Evolutionary conservation across 2,888 invertebrate genomes (phyloP), one percentile per base, ranked within the genome.

Genomic region (Eupithecia inturbata): DNA sequence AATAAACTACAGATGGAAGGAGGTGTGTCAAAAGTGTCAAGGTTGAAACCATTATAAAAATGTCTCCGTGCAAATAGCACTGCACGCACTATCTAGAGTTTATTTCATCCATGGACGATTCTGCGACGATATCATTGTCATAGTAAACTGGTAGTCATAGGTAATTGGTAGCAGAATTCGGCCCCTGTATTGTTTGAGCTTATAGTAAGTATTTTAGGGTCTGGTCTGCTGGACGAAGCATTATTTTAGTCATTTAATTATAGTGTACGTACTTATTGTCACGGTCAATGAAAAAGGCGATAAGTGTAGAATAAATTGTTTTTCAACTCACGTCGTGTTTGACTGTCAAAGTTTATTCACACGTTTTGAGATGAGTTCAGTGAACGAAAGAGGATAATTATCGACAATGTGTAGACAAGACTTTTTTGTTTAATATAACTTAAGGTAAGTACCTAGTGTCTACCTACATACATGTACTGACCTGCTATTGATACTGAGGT

Each of bases 311-410:
- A 67, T 66, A 73, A 67, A 74, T 70, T 53, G 57, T 66, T 73
- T 67, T 72, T 57, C 57, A 57, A 22, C 57, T 57, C 57, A 57
- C 26, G 45, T 72, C 73, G 10, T 68, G 69, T 75, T 77, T 74
- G 49, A 14, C 68, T 68, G 49, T 36, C 71, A 72, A 79, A 78
- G 77, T 78, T 76, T 73, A 71, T 70, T 76, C 62, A 77, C 73
- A 72, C 68, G 39, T 12, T 49, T n/a, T 67, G 10, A 36, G 69
- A 69, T 28, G 41, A 70, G 77, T 71, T 71, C 68, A 68, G 31
- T 36, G 70, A 33, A 64, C 74, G 36, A 70, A 14, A n/a, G 68
- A 71, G 67, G 57, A 28, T 64, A 26, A 49, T 26, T 67, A 45
- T 26, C 26, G 53, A 53, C 53, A 22, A 53, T 22, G n/a, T 53